Percentiles rank a stretch among this genome's conserved stretches.
These are phyloP conservation scores for Crocallis elinguaria DNA, from an alignment of 2,888 invertebrate species.

Conservation along the genomic window DNA sequence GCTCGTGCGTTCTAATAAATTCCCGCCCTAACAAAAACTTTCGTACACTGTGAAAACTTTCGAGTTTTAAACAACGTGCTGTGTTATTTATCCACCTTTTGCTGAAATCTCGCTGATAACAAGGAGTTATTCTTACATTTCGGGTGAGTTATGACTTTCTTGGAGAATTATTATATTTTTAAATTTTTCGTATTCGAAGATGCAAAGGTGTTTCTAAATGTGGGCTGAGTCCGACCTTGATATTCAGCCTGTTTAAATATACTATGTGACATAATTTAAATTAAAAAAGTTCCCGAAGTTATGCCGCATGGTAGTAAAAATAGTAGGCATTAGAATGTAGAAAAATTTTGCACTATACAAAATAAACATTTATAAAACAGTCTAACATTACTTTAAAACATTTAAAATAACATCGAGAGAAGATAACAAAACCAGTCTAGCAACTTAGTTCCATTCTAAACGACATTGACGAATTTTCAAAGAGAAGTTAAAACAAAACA, in stretches of 20 bases:
- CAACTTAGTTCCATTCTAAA: not conserved
- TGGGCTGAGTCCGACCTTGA: conserved; percentile 16
- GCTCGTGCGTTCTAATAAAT: conserved; percentile 48
- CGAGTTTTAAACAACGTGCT: conserved; percentile 42
- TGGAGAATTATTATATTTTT: not conserved
- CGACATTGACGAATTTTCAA: not conserved
- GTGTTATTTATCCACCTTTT: conserved; percentile 38
- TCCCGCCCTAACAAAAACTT: conserved; percentile 51
- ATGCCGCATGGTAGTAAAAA: not conserved
- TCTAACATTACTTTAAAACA: not conserved
- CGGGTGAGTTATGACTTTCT: conserved; percentile 12
- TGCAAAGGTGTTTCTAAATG: conserved; percentile 21
- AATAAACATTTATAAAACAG: not conserved
- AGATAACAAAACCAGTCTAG: too few relatives aligned
- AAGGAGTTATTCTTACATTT: not conserved
- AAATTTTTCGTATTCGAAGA: not conserved
- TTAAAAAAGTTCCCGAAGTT: not conserved
- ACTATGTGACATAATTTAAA: conserved; percentile 15
- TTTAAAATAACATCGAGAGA: not conserved
- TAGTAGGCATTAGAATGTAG: not conserved
- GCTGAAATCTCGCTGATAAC: conserved; percentile 2
- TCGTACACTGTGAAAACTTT: conserved; percentile 38
- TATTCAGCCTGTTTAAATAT: conserved; percentile 21
- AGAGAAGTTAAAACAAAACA: not conserved
- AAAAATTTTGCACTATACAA: not conserved